Evolutionary conservation across 1,140 invertebrate species (phyloP).

Genomic region (Phenacoccus solenopsis): DNA sequence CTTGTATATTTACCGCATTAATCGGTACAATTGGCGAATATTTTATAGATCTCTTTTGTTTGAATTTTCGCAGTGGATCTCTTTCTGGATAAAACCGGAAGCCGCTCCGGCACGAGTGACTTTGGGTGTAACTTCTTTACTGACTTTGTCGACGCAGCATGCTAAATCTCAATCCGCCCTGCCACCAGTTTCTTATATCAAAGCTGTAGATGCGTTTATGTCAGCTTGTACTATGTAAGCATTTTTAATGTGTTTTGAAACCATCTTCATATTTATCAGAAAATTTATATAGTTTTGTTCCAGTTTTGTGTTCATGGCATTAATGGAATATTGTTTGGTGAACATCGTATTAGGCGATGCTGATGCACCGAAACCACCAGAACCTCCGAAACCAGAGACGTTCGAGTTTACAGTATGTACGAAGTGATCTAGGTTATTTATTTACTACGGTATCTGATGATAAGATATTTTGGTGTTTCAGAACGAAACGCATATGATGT

Average conservation of each 20-base stretch:
- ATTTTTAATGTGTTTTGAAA: not conserved
- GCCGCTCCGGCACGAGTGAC: conserved; percentile 78
- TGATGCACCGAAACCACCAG: conserved; percentile 37
- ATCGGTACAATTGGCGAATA: not conserved
- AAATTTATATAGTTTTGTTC: not conserved
- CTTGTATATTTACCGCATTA: not conserved
- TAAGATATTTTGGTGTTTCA: conserved; percentile 23
- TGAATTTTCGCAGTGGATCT: conserved; percentile 50
- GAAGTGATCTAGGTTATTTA: not conserved
- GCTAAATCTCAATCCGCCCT: conserved; percentile 78
- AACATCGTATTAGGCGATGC: conserved; percentile 65
- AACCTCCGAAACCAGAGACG: conserved; percentile 21
- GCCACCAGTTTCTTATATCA: conserved; percentile 78
- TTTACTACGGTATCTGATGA: not conserved
- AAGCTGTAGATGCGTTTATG: conserved; percentile 84
- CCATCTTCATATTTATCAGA: not conserved
- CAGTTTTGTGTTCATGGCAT: conserved; percentile 79
- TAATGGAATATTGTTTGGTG: conserved; percentile 87
- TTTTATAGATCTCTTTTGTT: not conserved
- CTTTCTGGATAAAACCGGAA: conserved; percentile 86
- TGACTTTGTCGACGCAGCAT: conserved; percentile 82
- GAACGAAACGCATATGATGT: conserved; percentile 42
- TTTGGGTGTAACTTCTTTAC: conserved; percentile 73
- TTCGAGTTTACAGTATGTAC: conserved; percentile 19
- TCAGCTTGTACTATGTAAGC: conserved; percentile 72